These are phyloP conservation scores for Acleris holmiana DNA, from an alignment of 2,888 invertebrate species.

Conservation along the genomic window DNA sequence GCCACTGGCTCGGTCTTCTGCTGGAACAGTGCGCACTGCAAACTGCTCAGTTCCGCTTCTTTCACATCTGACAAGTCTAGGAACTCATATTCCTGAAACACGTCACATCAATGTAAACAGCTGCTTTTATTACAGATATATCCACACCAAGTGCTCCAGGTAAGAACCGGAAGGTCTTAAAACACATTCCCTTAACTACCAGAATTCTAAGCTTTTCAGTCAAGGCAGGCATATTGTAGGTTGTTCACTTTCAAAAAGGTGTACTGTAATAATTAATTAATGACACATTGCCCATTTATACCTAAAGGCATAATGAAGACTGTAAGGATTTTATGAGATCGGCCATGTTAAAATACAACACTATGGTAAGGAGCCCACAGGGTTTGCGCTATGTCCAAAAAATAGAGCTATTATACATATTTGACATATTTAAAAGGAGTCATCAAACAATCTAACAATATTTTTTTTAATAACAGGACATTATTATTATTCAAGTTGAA, in stretches of 20 bases:
- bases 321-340: not conserved
- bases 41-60: slow-evolving; percentile 86
- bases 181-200: slow-evolving; percentile 37
- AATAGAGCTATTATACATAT: too few relatives aligned
- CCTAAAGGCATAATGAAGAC: not conserved
- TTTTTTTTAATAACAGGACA: too few relatives aligned
- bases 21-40: slow-evolving; percentile 85
- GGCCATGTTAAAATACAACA: too few relatives aligned
- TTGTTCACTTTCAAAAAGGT: slow-evolving; percentile 18
- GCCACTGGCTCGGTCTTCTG: slow-evolving; percentile 59
- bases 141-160: slow-evolving; percentile 22
- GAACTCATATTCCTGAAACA: slow-evolving; percentile 88
- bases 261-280: not conserved
- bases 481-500: too few relatives aligned
- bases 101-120: slow-evolving; percentile 56
- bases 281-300: not conserved
- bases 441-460: too few relatives aligned
- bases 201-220: slow-evolving; percentile 25
- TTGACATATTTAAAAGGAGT: too few relatives aligned
- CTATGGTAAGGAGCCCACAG: too few relatives aligned
- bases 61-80: slow-evolving; percentile 90
- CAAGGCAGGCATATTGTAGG: slow-evolving; percentile 14
- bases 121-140: slow-evolving; percentile 36
- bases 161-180: slow-evolving; percentile 22
- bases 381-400: too few relatives aligned